A percentile compares a stretch with the other conserved stretches of the same genome.
These are phyloP conservation scores for Drosophila baimaii DNA, from an alignment of 1,140 invertebrate genomes.

Conservation along the genomic window DNA sequence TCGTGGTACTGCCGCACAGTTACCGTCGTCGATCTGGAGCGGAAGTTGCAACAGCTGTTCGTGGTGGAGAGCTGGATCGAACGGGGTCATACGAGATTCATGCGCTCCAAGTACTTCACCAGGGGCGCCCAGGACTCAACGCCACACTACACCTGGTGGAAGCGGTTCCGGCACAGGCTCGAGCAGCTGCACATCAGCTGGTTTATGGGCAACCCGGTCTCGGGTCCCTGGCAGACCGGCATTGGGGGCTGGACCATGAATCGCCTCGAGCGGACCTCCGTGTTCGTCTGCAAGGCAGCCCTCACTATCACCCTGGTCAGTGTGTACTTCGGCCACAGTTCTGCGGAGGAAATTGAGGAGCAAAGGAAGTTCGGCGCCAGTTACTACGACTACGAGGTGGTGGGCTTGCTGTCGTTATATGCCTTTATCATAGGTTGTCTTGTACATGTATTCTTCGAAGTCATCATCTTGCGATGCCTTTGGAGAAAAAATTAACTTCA, in stretches of 20 bases:
- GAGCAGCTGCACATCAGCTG: conserved; percentile 23
- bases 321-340: conserved; percentile 1
- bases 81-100: conserved; percentile 1
- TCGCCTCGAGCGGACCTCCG: conserved; percentile 26
- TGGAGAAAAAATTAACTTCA: background rate
- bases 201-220: conserved; percentile 15
- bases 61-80: conserved; percentile 31
- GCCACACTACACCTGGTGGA: conserved; percentile 6
- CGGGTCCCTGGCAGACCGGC: conserved; percentile 36
- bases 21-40: conserved; percentile 16
- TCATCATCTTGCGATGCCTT: conserved; percentile 8
- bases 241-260: conserved; percentile 7
- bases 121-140: rapidly evolving
- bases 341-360: background rate
- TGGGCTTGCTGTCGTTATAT: background rate
- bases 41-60: conserved; percentile 22
- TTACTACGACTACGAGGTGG: rapidly evolving
- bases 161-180: background rate
- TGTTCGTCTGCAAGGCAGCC: conserved; percentile 29
- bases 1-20: conserved; percentile 45
- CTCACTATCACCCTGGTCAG: conserved; percentile 5
- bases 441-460: conserved; percentile 34
- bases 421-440: background rate
- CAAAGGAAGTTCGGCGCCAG: background rate
- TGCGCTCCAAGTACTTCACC: conserved; percentile 24